phyloP scores from a whole-genome alignment of 2,888 invertebrate species.

The Lymantria monacha region DNA sequence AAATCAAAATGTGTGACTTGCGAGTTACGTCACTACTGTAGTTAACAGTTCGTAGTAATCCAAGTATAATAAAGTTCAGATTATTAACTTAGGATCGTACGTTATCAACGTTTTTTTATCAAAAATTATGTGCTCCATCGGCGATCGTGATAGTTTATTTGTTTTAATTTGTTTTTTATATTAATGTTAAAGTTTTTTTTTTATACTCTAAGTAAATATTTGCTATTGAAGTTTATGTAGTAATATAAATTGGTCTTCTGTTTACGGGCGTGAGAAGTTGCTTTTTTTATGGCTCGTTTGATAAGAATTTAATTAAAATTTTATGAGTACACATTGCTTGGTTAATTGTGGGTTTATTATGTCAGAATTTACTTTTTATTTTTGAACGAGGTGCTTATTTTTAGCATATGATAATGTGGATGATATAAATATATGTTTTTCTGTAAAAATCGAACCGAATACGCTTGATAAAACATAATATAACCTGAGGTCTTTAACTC shows the following conservation, averaged over 20 bases:
- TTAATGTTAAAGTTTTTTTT: not conserved
- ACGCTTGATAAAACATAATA: too few relatives aligned
- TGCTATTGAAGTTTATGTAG: conserved; percentile 13
- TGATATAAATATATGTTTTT: too few relatives aligned
- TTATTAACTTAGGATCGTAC: conserved; percentile 26
- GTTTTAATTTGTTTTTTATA: not conserved
- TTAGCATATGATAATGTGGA: too few relatives aligned
- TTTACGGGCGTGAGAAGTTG: not conserved
- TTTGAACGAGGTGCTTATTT: too few relatives aligned
- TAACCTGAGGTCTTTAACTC: too few relatives aligned
- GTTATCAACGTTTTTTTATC: conserved; percentile 28
- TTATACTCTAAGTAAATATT: not conserved
- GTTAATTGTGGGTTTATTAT: not conserved
- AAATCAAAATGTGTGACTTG: too few relatives aligned
- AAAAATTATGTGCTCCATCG: conserved; percentile 17
- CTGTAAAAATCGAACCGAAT: too few relatives aligned
- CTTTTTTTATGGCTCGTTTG: not conserved
- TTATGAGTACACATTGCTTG: too few relatives aligned
- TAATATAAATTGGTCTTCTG: not conserved
- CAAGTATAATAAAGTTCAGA: conserved; percentile 4
- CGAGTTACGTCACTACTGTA: too few relatives aligned
- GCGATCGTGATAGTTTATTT: conserved; percentile 1
- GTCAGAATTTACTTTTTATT: not conserved
- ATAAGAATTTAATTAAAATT: too few relatives aligned
- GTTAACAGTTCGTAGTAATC: conserved; percentile 2